Conservation (phyloP, 2,888 invertebrate genomes). For the Miltochrista miniata region DNA sequence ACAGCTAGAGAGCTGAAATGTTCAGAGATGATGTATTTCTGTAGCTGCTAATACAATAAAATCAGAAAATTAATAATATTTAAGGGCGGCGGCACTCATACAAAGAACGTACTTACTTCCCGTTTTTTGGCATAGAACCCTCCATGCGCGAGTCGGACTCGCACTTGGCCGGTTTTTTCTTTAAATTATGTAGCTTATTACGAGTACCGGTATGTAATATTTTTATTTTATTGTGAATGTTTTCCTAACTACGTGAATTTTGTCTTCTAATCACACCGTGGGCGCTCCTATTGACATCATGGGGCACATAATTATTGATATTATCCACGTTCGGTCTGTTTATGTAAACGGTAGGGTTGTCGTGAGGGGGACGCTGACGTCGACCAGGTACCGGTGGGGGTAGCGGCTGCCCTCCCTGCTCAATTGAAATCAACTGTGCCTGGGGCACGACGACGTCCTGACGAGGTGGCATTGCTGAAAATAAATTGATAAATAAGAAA, state of each 20-base stretch:
- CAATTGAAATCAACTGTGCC: constrained; percentile 55
- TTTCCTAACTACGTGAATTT: constrained; percentile 30
- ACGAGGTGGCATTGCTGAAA: constrained; percentile 71
- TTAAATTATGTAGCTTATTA: no score
- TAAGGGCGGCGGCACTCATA: no score
- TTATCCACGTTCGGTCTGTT: constrained; percentile 43
- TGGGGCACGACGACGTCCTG: constrained; percentile 63
- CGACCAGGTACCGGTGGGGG: constrained; percentile 72
- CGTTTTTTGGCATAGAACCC: no score
- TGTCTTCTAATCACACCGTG: constrained; percentile 45
- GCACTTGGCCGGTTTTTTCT: no score
- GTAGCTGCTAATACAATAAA: no score
- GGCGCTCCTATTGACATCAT: background rate
- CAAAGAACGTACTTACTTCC: no score
- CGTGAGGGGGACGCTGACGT: constrained; percentile 73
- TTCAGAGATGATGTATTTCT: no score
- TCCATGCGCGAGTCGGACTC: no score
- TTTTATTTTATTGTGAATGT: background rate
- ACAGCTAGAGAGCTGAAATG: no score
- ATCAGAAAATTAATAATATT: no score
- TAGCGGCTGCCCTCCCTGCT: constrained; percentile 54
- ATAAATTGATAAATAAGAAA: constrained; percentile 22
- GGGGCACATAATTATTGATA: no score
- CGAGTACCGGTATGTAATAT: background rate
- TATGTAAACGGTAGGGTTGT: constrained; percentile 67